These are phyloP conservation scores for Sebastes matsubarae DNA, from an alignment of 2,797 vertebrate species.

Conservation along the genomic window DNA sequence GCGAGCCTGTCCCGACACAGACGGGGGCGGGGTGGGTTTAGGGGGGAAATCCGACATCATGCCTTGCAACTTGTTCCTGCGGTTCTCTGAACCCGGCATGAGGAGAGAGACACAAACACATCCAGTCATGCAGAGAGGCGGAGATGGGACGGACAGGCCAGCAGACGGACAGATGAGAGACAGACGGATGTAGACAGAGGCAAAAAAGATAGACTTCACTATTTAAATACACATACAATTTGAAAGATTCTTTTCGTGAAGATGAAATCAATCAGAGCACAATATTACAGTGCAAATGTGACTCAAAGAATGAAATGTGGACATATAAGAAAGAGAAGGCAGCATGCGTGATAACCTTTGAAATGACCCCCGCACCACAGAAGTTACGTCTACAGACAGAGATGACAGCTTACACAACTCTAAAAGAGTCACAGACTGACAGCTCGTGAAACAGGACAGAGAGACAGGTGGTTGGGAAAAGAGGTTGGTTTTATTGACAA, in stretches of 20 bases:
- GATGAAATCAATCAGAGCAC: conserved; percentile 28
- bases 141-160: conserved; percentile 38
- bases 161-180: conserved; percentile 42
- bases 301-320: conserved; percentile 58
- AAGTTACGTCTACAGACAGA: conserved; percentile 53
- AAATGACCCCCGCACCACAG: conserved; percentile 50
- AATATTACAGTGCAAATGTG: conserved; percentile 37
- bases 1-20: conserved; percentile 84
- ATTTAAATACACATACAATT: conserved; percentile 23
- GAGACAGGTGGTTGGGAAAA: conserved; percentile 79
- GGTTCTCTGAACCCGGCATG: conserved; percentile 84
- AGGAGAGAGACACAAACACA: conserved; percentile 75
- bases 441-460: conserved; percentile 79
- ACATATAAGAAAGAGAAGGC: conserved; percentile 42
- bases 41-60: conserved; percentile 90
- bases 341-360: conserved; percentile 64
- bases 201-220: conserved; percentile 31
- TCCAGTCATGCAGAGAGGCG: conserved; percentile 71
- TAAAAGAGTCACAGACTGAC: conserved; percentile 67
- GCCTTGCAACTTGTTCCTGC: conserved; percentile 90
- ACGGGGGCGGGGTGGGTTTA: conserved; percentile 83
- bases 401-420: conserved; percentile 61
- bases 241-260: conserved; percentile 5
- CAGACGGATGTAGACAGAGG: conserved; percentile 32
- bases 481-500: conserved; percentile 79